phyloP scores from a whole-genome alignment of 2,888 invertebrate species.

The Argynnis bischoffii region DNA sequence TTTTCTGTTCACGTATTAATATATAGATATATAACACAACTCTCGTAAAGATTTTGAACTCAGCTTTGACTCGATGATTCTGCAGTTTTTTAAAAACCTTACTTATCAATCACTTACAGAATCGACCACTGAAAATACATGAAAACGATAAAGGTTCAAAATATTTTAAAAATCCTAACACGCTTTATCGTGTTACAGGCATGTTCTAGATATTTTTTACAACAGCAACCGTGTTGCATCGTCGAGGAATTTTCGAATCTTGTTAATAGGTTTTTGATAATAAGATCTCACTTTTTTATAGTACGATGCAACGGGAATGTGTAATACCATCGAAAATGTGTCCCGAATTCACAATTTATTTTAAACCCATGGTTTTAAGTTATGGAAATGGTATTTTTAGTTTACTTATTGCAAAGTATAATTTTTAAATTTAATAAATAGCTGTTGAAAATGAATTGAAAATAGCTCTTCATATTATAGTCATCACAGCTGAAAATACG shows the following conservation, averaged over 20 bases:
- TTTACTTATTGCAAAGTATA: too few species aligned
- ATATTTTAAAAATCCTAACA: constrained; percentile 43
- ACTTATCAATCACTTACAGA: constrained; percentile 38
- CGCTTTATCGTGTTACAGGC: constrained; percentile 43
- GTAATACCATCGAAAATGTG: constrained; percentile 1
- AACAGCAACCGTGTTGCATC: constrained; percentile 39
- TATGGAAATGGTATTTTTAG: too few species aligned
- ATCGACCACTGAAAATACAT: constrained; percentile 52
- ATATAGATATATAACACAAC: too few species aligned
- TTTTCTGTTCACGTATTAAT: too few species aligned
- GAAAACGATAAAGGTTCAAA: constrained; percentile 59
- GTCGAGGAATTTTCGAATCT: constrained; percentile 41
- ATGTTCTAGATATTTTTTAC: constrained; percentile 46
- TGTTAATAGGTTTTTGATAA: constrained; percentile 41
- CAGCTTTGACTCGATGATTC: too few species aligned
- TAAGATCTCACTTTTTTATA: constrained; percentile 31
- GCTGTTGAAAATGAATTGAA: too few species aligned
- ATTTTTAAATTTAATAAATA: too few species aligned
- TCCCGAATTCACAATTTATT: constrained; percentile 3
- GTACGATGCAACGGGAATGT: not conserved
- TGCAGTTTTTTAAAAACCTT: not conserved
- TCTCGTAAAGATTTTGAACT: too few species aligned
- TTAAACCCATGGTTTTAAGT: not conserved
- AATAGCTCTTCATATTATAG: too few species aligned
- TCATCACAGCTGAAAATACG: too few species aligned